phyloP scores from a whole-genome alignment of 37 sponge, comb jelly and placozoan species.

The Cladorhizidae sp. region DNA sequence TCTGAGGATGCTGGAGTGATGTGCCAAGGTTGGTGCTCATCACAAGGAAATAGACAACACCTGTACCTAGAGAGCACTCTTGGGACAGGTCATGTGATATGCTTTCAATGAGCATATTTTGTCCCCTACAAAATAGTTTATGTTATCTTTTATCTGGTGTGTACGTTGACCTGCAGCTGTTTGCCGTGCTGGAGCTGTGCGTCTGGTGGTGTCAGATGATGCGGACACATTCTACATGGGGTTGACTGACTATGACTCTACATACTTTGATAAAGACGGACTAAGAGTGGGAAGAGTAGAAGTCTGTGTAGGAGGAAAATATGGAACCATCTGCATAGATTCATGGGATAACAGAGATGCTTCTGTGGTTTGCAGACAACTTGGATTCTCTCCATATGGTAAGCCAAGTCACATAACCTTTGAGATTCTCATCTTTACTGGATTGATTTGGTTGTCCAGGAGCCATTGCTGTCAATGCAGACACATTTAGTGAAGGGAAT shows the following conservation, averaged over 20 bases:
- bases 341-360: slow-evolving; percentile 40
- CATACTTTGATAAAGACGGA: slow-evolving; percentile 26
- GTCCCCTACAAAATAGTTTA: too few species aligned
- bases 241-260: slow-evolving; percentile 1
- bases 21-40: not conserved
- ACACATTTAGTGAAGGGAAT: slow-evolving; percentile 20
- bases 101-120: too few species aligned
- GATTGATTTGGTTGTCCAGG: slow-evolving; percentile 5
- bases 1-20: slow-evolving; percentile 4
- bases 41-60: too few species aligned
- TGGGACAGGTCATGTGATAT: too few species aligned
- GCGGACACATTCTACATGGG: slow-evolving; percentile 22
- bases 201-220: slow-evolving; percentile 11
- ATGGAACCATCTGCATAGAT: slow-evolving; percentile 44
- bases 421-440: not conserved
- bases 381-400: slow-evolving; percentile 52
- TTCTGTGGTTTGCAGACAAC: slow-evolving; percentile 47
- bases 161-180: not conserved
- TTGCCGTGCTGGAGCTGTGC: slow-evolving; percentile 21
- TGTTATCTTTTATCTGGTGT: not conserved
- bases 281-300: slow-evolving; percentile 55
- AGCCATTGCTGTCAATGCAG: slow-evolving; percentile 33
- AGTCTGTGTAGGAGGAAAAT: slow-evolving; percentile 43
- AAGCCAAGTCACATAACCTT: not conserved
- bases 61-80: too few species aligned